Evolutionary conservation across 2,888 invertebrate species (phyloP).

Genomic region (Dione juno): DNA sequence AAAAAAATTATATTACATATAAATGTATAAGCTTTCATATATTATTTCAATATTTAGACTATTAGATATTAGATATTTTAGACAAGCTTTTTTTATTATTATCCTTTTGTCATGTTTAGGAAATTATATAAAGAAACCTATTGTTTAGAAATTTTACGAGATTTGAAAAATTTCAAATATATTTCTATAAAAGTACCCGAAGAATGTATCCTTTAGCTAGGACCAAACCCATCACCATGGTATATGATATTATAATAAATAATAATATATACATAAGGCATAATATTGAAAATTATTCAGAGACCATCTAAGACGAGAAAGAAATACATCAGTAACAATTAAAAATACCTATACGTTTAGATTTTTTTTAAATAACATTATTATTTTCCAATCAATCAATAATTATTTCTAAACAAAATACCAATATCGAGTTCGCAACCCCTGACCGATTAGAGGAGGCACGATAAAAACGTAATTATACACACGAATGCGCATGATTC

Average conservation of each 20-base stretch:
- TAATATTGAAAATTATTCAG: neutral
- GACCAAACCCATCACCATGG: too few species aligned
- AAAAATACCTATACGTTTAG: neutral
- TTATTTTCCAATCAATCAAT: neutral
- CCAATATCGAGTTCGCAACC: slow-evolving; percentile 52
- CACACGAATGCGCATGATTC: slow-evolving; percentile 75
- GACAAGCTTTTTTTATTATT: too few species aligned
- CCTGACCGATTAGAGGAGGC: slow-evolving; percentile 65
- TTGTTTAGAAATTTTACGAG: too few species aligned
- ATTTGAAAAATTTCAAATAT: too few species aligned
- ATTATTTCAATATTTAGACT: neutral
- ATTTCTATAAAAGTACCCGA: too few species aligned
- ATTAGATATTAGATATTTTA: neutral
- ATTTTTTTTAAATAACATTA: too few species aligned
- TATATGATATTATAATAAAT: too few species aligned
- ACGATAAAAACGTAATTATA: slow-evolving; percentile 72
- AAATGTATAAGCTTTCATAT: neutral
- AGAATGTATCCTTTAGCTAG: too few species aligned
- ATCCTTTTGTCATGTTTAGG: too few species aligned
- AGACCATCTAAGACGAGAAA: neutral
- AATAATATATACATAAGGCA: too few species aligned
- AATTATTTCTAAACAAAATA: slow-evolving; percentile 23
- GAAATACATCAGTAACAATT: neutral
- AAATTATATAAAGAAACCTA: too few species aligned
- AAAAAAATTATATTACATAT: neutral